Evolutionary conservation across 2,113 vertebrate species (phyloP).

Genomic region (Psephotus haematonotus): DNA sequence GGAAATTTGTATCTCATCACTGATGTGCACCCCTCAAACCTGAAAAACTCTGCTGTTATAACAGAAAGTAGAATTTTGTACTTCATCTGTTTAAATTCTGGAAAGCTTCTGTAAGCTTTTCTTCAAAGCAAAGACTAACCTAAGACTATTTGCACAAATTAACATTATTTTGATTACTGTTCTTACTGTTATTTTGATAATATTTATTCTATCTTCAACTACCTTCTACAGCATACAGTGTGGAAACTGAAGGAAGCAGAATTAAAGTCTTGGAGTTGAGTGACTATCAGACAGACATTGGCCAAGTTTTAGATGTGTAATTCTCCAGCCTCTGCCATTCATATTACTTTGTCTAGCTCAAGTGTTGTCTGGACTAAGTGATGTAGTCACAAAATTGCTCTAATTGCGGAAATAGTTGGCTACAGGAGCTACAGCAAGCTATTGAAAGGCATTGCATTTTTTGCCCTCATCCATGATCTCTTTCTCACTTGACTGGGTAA

Average conservation of each 20-base stretch:
- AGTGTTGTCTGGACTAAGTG: background rate
- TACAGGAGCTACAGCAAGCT: background rate
- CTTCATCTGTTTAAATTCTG: background rate
- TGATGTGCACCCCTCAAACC: background rate
- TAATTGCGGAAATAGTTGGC: background rate
- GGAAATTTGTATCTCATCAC: background rate
- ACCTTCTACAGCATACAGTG: fast-evolving
- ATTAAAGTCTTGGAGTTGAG: background rate
- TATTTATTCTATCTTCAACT: background rate
- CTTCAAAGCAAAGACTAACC: background rate
- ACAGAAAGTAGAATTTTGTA: background rate
- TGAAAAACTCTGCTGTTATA: background rate
- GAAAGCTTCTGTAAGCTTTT: background rate
- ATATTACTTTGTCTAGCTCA: background rate
- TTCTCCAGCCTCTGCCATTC: background rate
- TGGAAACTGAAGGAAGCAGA: background rate
- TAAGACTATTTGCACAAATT: background rate
- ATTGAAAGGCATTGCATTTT: background rate
- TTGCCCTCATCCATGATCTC: background rate
- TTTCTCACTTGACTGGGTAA: background rate
- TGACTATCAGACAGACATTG: background rate
- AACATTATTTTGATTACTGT: background rate
- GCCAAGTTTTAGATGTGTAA: background rate
- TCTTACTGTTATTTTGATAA: background rate
- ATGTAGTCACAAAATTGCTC: background rate